Percentiles rank a stretch among this genome's conserved stretches.
These are phyloP conservation scores for Pteropus rufus DNA, from an alignment of 2,797 vertebrate genomes.

Conservation along the genomic window DNA sequence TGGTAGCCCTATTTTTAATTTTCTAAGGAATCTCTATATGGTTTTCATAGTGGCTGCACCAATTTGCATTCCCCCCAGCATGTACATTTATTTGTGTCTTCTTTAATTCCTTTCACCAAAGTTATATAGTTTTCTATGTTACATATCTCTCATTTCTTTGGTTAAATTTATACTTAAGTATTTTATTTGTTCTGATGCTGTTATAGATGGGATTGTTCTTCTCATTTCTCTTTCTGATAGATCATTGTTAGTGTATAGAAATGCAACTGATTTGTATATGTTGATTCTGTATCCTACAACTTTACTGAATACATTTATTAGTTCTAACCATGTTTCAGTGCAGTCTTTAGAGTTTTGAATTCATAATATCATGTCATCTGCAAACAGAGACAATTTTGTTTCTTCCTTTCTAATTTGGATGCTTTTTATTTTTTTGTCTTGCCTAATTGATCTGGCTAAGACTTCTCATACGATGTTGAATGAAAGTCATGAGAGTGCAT, in stretches of 20 bases:
- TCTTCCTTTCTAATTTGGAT: background rate
- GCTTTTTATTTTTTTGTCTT: background rate
- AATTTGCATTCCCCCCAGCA: background rate
- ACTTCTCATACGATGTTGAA: background rate
- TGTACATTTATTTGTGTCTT: background rate
- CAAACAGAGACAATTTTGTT: background rate
- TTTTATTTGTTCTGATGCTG: background rate
- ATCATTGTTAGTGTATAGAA: background rate
- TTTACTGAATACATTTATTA: background rate
- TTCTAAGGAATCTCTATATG: background rate
- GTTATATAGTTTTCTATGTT: background rate
- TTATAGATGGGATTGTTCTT: background rate
- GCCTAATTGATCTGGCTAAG: background rate
- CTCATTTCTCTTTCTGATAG: background rate
- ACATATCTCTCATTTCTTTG: background rate
- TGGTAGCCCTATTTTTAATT: background rate
- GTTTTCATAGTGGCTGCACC: background rate
- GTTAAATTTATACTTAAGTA: background rate
- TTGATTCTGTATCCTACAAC: background rate
- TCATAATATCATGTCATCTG: background rate
- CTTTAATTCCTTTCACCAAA: background rate
- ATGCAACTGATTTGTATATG: background rate
- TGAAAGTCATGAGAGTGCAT: background rate
- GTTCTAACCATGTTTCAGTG: background rate
- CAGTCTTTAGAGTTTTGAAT: background rate